Conservation (phyloP, 2,888 invertebrate genomes). For the Caenorhabditis auriculariae region DNA sequence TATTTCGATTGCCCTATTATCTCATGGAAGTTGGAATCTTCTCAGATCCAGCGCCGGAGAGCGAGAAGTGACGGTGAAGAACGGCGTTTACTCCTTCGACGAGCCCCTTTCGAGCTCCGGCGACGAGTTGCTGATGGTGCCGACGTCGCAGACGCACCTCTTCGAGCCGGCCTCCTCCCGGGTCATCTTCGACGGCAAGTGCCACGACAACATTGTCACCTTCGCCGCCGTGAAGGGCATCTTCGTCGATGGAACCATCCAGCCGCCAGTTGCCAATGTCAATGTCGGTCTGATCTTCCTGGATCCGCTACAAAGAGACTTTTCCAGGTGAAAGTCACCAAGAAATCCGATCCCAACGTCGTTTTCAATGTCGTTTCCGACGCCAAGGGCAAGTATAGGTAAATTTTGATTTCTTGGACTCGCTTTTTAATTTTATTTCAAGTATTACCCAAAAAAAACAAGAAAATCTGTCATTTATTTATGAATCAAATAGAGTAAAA, state of each 20-base stretch:
- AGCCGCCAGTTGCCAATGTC: constrained; percentile 69
- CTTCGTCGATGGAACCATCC: constrained; percentile 72
- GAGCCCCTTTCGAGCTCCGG: constrained; percentile 27
- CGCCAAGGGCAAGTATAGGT: constrained; percentile 71
- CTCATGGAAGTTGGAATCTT: not conserved
- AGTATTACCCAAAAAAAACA: too few relatives aligned
- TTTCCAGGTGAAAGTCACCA: constrained; percentile 3
- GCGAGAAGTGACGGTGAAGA: constrained; percentile 22
- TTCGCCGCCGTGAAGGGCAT: constrained; percentile 65
- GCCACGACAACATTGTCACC: constrained; percentile 28
- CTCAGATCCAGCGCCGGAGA: constrained; percentile 26
- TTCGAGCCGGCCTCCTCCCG: constrained; percentile 42
- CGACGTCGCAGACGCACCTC: constrained; percentile 39
- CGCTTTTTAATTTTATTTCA: too few relatives aligned
- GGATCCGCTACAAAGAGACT: not conserved
- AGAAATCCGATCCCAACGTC: constrained; percentile 44
- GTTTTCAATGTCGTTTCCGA: constrained; percentile 69
- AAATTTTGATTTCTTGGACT: too few relatives aligned
- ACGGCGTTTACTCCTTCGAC: constrained; percentile 37
- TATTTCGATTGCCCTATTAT: too few relatives aligned
- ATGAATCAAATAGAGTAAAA: too few relatives aligned
- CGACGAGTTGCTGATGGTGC: constrained; percentile 24
- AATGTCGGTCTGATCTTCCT: constrained; percentile 51
- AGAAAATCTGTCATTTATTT: too few relatives aligned
- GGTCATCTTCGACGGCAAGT: constrained; percentile 43